phyloP scores from a whole-genome alignment of 2,888 invertebrate genomes.

The Antitype chi region DNA sequence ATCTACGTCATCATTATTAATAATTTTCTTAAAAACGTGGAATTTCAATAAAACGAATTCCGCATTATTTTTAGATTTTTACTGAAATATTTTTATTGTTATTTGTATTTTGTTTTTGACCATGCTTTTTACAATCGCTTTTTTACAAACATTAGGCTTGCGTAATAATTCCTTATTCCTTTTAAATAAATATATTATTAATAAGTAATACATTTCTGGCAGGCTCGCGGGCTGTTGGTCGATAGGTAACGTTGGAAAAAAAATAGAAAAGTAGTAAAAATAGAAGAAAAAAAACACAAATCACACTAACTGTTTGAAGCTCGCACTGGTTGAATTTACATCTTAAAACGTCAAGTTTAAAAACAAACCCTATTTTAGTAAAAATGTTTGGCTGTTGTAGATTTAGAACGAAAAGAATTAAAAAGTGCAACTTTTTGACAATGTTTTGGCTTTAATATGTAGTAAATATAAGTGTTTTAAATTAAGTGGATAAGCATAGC shows the following conservation, averaged over 20 bases:
- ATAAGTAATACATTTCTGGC: slow-evolving; percentile 71
- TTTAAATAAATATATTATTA: slow-evolving; percentile 58
- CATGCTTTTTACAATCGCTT: slow-evolving; percentile 75
- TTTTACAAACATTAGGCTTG: slow-evolving; percentile 75
- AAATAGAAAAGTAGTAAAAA: slow-evolving; percentile 60
- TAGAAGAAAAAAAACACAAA: slow-evolving; percentile 53
- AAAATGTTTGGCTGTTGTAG: slow-evolving; percentile 68
- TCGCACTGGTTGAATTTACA: slow-evolving; percentile 57
- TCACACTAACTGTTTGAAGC: slow-evolving; percentile 66
- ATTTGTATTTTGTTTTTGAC: slow-evolving; percentile 64
- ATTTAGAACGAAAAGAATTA: slow-evolving; percentile 42
- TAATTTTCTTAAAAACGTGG: slow-evolving; percentile 30
- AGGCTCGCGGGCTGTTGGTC: slow-evolving; percentile 80
- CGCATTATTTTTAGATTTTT: neutral
- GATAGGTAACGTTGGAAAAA: slow-evolving; percentile 79
- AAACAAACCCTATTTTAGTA: slow-evolving; percentile 28
- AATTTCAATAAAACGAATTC: slow-evolving; percentile 50
- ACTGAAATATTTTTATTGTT: slow-evolving; percentile 44
- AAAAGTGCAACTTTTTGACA: slow-evolving; percentile 66
- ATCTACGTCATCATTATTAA: slow-evolving; percentile 39
- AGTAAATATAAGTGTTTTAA: slow-evolving; percentile 64
- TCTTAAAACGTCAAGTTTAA: slow-evolving; percentile 23
- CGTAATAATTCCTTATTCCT: slow-evolving; percentile 63
- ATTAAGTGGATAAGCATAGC: slow-evolving; percentile 69
- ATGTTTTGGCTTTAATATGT: slow-evolving; percentile 65